Evolutionary conservation across 2,797 vertebrate species (phyloP).

Genomic region (Lithobates sylvaticus): DNA sequence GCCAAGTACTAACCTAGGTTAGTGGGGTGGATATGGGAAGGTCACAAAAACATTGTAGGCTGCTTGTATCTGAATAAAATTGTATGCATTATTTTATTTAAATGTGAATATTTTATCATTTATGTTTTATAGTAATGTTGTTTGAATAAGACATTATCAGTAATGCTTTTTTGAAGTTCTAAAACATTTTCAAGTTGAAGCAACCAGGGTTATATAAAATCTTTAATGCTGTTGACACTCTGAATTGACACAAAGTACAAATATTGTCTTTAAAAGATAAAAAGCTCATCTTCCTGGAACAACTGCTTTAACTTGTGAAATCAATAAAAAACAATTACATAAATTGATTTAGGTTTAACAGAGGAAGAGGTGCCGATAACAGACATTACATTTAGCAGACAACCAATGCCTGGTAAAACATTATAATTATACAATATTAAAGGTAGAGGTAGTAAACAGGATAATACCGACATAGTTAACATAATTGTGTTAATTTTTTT

Average conservation of each 20-base stretch:
- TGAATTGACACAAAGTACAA: conserved; percentile 49
- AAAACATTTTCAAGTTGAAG: neutral
- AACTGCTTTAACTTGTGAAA: conserved; percentile 41
- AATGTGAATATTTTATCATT: too few species aligned
- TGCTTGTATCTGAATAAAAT: too few species aligned
- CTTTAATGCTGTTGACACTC: conserved; percentile 43
- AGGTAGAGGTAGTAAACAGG: neutral
- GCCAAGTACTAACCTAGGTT: too few species aligned
- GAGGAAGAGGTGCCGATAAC: conserved; percentile 24
- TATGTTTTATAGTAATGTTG: too few species aligned
- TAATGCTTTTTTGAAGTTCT: too few species aligned
- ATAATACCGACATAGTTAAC: neutral
- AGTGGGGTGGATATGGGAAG: too few species aligned
- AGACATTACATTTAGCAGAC: conserved; percentile 27
- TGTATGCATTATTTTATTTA: too few species aligned
- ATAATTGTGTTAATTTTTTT: too few species aligned
- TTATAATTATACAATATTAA: neutral
- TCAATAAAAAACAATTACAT: conserved; percentile 60
- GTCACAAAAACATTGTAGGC: too few species aligned
- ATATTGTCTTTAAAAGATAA: conserved; percentile 54
- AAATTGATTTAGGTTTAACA: conserved; percentile 57
- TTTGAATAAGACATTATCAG: too few species aligned
- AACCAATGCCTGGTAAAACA: conserved; percentile 20
- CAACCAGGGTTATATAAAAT: conserved; percentile 10
- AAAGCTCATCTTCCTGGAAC: conserved; percentile 38